Evolutionary conservation across 37 sponge, comb jelly and placozoan species (phyloP).

Genomic region (Cladorhizidae sp.): DNA sequence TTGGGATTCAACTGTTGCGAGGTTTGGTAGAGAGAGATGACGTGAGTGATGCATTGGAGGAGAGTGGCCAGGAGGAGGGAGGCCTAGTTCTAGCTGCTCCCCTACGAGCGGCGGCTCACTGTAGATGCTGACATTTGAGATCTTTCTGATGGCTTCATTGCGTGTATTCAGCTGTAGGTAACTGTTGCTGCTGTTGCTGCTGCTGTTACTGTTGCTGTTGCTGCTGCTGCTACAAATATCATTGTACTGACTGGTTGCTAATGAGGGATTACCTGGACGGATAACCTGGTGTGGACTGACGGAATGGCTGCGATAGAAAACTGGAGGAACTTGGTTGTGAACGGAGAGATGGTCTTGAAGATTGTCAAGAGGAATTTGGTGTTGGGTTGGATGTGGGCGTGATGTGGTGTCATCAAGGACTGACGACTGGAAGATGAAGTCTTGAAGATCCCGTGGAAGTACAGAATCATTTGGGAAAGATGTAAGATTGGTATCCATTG

Average conservation of each 20-base stretch:
- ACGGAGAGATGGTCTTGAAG: no score
- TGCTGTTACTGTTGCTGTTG: background rate
- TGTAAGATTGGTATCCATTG: background rate
- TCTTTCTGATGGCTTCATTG: background rate
- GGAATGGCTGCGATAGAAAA: no score
- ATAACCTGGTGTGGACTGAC: no score
- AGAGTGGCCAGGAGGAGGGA: background rate
- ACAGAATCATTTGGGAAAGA: background rate
- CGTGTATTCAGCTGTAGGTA: background rate
- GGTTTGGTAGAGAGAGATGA: conserved; percentile 10
- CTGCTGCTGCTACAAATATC: background rate
- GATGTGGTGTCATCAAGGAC: background rate
- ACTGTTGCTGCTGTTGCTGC: background rate
- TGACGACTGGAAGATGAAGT: background rate
- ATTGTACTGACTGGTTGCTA: background rate
- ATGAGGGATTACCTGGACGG: background rate
- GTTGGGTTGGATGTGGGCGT: background rate
- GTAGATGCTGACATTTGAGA: background rate
- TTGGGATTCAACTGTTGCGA: background rate
- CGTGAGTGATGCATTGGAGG: background rate
- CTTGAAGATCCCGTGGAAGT: background rate
- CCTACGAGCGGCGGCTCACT: conserved; percentile 5
- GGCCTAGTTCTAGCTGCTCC: background rate
- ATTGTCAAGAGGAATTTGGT: background rate
- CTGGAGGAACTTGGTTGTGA: no score